Evolutionary conservation across 2,113 vertebrate species (phyloP).

Genomic region (Verasper variegatus): DNA sequence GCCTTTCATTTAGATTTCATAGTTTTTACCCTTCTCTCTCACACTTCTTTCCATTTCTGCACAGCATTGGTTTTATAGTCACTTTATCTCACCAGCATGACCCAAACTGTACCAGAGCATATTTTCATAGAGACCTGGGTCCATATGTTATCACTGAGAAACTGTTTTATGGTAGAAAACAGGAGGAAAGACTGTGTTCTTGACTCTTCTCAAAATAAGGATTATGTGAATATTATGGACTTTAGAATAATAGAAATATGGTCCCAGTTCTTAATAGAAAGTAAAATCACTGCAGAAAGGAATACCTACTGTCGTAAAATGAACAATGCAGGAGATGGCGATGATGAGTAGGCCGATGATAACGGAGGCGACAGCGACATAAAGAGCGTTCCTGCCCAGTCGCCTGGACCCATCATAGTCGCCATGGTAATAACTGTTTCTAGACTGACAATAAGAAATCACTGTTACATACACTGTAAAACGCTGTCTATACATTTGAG

Average conservation of each 20-base stretch:
- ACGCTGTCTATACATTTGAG: neutral
- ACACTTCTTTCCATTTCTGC: neutral
- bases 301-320: constrained; percentile 80
- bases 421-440: constrained; percentile 88
- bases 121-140: neutral
- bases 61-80: neutral
- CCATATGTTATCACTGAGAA: neutral
- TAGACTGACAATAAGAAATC: constrained; percentile 80
- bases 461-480: neutral
- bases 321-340: constrained; percentile 82
- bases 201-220: neutral
- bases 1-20: neutral
- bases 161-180: neutral
- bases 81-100: neutral
- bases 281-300: neutral
- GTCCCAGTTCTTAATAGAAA: too few relatives aligned
- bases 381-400: constrained; percentile 88
- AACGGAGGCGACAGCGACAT: constrained; percentile 87
- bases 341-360: constrained; percentile 90
- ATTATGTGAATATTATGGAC: neutral
- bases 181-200: neutral
- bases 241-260: too few relatives aligned
- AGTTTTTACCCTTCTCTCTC: neutral
- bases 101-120: too few relatives aligned
- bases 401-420: constrained; percentile 88